These are phyloP conservation scores for Malaclemys terrapin DNA, from an alignment of 2,113 vertebrate genomes.

Conservation along the genomic window DNA sequence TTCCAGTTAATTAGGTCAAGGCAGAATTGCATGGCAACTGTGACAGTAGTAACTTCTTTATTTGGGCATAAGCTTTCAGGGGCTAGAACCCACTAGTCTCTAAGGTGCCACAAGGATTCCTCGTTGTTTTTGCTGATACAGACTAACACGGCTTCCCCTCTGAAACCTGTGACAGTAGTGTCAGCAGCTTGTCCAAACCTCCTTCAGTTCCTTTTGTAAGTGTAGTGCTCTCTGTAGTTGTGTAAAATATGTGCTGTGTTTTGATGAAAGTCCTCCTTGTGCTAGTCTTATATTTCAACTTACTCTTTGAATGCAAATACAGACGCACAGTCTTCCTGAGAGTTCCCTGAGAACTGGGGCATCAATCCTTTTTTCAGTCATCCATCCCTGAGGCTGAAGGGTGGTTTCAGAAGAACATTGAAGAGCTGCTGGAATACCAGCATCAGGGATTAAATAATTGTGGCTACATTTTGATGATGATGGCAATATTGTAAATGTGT, in stretches of 20 bases:
- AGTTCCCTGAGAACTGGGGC: not conserved
- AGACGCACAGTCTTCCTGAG: not conserved
- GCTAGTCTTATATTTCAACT: not conserved
- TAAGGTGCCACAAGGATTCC: too few relatives aligned
- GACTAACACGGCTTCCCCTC: too few relatives aligned
- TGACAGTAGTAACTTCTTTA: not conserved
- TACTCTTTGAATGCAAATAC: not conserved
- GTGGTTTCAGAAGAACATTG: not conserved
- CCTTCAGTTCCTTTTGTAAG: not conserved
- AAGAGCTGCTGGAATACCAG: not conserved
- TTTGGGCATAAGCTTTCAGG: too few relatives aligned
- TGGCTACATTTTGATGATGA: not conserved
- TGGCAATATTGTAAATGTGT: not conserved
- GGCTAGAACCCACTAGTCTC: too few relatives aligned
- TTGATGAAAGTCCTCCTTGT: not conserved
- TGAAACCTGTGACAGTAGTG: too few relatives aligned
- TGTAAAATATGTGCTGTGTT: not conserved
- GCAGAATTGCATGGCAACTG: not conserved
- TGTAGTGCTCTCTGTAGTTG: not conserved
- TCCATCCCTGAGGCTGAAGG: not conserved
- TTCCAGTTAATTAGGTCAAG: not conserved
- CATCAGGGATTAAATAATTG: not conserved
- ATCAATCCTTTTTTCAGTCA: not conserved
- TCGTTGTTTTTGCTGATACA: too few relatives aligned
- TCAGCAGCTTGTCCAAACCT: not conserved